Conservation (phyloP, 1,140 invertebrate genomes). For the Venturia canescens region DNA sequence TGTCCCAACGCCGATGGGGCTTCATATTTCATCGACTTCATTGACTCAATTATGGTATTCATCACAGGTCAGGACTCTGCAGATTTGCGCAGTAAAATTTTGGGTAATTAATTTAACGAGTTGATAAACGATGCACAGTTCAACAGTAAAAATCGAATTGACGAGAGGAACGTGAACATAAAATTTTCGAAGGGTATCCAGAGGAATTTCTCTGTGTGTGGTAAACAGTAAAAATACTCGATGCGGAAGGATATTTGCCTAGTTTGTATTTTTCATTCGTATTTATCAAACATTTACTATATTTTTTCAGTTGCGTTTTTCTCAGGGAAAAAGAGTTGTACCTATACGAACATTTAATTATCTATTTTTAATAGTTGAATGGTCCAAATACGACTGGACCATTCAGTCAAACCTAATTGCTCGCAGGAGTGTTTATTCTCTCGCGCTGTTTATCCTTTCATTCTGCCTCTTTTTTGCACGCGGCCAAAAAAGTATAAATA, state of each 20-base stretch:
- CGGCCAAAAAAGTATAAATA: slow-evolving; percentile 1
- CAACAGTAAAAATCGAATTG: too few relatives aligned
- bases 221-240: background rate
- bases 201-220: background rate
- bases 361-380: slow-evolving; percentile 36
- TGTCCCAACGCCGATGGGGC: too few relatives aligned
- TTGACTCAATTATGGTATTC: too few relatives aligned
- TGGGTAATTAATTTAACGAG: too few relatives aligned
- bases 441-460: slow-evolving; percentile 10
- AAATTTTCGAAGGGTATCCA: too few relatives aligned
- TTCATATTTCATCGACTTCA: too few relatives aligned
- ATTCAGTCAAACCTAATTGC: slow-evolving; percentile 36
- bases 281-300: background rate
- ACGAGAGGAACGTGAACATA: too few relatives aligned
- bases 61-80: too few relatives aligned
- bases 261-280: background rate
- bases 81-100: too few relatives aligned
- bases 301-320: background rate
- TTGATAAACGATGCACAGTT: too few relatives aligned
- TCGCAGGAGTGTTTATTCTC: slow-evolving; percentile 23
- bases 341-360: slow-evolving; percentile 3
- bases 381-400: background rate
- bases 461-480: background rate
- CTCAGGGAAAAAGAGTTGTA: background rate
- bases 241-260: background rate